Evolutionary conservation across 2,888 invertebrate species (phyloP), one percentile per base, ranked within the genome.

Genomic region (Aphrophora alni): DNA sequence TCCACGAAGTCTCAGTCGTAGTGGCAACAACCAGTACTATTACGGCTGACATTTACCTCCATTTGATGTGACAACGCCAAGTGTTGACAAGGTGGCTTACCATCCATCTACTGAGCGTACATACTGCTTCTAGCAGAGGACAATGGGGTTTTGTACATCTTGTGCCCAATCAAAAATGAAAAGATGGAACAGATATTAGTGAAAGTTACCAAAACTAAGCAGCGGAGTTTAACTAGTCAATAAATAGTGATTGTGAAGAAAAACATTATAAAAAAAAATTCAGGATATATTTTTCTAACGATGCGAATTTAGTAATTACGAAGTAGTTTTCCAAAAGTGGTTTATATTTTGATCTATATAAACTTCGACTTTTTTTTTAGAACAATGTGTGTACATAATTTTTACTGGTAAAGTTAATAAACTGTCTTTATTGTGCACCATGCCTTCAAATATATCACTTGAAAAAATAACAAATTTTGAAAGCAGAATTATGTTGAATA

Each of bases 11-110:
- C 89, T 93, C 86, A 92, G 91, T 88, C 89, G 92, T 86, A 91
- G 91, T 87, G 91, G 92, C 84, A 92, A 92, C 87, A 91, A 91
- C 74, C 92, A 92, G 86, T 93, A 93, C 87, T 94, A 94, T 88
- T 94, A 94, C 87, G 94, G 94, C 92, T 95, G 94, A 94, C 93
- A 91, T 38, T 25, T 70, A 26, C 78, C 80, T 24, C 77, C 80
- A 17, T 75, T 17, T 14, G 80, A 75, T 74, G 77, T 28, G 2
- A 70, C 69, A 68, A 68, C 73, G 44, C 27, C 70, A 4, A 25
- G 75, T 70, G 10, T 51, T 68, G 82, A 75, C 76, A 27, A 59
- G 84, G 89, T 89, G 87, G 89, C 88, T 86, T 88, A 87, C 86
- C 89, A 90, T 87, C 89, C 90, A 87, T 87, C 90, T 86, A 85